Base-by-base conservation (phyloP, 23 tunicate species). In the Trididemnum clinides region DNA sequence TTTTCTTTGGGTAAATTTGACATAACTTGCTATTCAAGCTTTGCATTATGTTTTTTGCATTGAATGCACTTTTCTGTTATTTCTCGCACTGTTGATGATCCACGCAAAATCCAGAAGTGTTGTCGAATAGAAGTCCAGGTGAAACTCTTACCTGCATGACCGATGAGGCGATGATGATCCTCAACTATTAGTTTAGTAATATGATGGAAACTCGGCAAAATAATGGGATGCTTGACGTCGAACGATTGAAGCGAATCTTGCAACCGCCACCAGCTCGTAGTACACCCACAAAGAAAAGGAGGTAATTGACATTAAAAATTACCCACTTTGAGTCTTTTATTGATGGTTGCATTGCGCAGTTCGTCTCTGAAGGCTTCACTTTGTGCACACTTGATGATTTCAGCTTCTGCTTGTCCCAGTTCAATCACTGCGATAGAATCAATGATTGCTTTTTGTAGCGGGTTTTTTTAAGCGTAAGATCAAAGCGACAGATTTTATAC, bases 1-100 rank as follows among this genome's bases (percentile, higher is more conserved):
- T 26, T 22, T 62, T 62, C 69, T 15, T 21, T 62, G 4, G 69
- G 69, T 21, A 62, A 21, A 26, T 62, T 26, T 15, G 69, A 22
- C 69, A 62, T 62, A 62, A 62, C 21, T 19, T 62, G 69, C 27
- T 62, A 22, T 26, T 12, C 6, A 62, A 26, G 27, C 27, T 62
- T 62, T 12, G 69, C 69, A 62, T 62, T 62, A 21, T 62, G 69
- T 62, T 62, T 62, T 62, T 21, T 62, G 27, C 69, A 62, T 62
- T 15, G 69, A 4, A 62, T 12, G 69, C 69, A 62, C 23, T 62
- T 62, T 18, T 26, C 69, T 12, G 21, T 15, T 4, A 21, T 62
- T 12, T 62, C 21, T 22, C 69, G 27, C 6, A 62, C 69, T 12
- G 69, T 62, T 4, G 69, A 18, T 15, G 69, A 22, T 62, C 69